phyloP scores from a whole-genome alignment of 1,140 invertebrate genomes.

The Metopolophium dirhodum region DNA sequence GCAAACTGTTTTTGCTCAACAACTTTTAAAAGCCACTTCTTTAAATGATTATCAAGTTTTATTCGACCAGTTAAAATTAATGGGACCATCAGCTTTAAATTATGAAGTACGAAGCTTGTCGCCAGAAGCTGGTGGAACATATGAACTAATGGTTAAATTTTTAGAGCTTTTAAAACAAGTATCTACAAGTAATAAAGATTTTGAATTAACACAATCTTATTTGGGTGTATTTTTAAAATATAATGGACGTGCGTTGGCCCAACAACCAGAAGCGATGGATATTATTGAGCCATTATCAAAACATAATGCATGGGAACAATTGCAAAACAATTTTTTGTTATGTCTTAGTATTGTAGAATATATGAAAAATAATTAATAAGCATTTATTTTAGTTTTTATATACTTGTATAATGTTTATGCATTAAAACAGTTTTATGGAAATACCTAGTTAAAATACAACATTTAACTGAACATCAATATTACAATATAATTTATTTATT shows the following conservation, averaged over 20 bases:
- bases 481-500: neutral
- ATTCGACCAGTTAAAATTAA: slow-evolving; percentile 77
- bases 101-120: slow-evolving; percentile 85
- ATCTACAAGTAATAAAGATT: slow-evolving; percentile 80
- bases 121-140: slow-evolving; percentile 75
- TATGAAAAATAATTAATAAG: slow-evolving; percentile 51
- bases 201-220: slow-evolving; percentile 92
- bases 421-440: neutral
- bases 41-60: slow-evolving; percentile 66
- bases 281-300: neutral
- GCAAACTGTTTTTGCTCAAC: slow-evolving; percentile 72
- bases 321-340: slow-evolving; percentile 32
- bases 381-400: neutral
- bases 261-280: neutral
- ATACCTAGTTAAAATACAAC: neutral
- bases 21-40: slow-evolving; percentile 65
- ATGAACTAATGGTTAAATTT: slow-evolving; percentile 78
- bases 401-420: neutral
- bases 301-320: slow-evolving; percentile 12
- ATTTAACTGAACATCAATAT: neutral
- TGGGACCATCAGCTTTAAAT: slow-evolving; percentile 87
- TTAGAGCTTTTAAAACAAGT: slow-evolving; percentile 77
- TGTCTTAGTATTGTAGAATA: slow-evolving; percentile 43
- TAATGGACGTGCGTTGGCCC: slow-evolving; percentile 16
- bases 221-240: slow-evolving; percentile 86